Evolutionary conservation across 1,140 invertebrate genomes (phyloP).

Genomic region (Procambarus virginalis): DNA sequence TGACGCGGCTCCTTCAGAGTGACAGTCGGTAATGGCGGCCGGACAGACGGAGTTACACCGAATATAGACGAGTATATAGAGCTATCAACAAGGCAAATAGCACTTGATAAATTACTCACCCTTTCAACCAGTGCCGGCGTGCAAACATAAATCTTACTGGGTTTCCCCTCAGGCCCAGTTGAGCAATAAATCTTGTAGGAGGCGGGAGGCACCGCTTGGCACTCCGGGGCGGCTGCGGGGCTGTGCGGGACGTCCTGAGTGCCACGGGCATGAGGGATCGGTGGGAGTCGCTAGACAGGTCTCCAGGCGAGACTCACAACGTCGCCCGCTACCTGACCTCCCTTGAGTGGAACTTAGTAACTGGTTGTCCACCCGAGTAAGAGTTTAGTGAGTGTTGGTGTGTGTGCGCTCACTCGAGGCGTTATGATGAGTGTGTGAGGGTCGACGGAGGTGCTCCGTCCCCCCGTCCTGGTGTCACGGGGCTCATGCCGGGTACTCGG

Average conservation of each 20-base stretch:
- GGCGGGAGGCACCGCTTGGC: conserved; percentile 58
- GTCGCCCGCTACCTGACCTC: background rate
- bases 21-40: conserved; percentile 60
- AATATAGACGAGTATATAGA: conserved; percentile 61
- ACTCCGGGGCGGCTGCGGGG: conserved; percentile 38
- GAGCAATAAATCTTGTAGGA: conserved; percentile 68
- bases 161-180: conserved; percentile 35
- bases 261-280: conserved; percentile 50
- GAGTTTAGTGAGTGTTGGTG: conserved; percentile 8
- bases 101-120: conserved; percentile 68
- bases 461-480: conserved; percentile 18
- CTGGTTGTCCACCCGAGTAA: background rate
- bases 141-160: conserved; percentile 63
- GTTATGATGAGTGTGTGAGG: conserved; percentile 44
- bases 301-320: background rate
- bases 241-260: conserved; percentile 32
- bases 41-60: conserved; percentile 59
- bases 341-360: background rate
- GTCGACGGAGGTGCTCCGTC: conserved; percentile 28
- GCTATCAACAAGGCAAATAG: conserved; percentile 68
- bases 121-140: conserved; percentile 66
- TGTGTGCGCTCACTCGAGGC: conserved; percentile 16
- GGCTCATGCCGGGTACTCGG: conserved; percentile 33
- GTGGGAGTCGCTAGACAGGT: conserved; percentile 9
- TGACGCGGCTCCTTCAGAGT: conserved; percentile 25